Conservation (phyloP, 2,888 invertebrate genomes). For the Liopterus haemorrhoidalis region DNA sequence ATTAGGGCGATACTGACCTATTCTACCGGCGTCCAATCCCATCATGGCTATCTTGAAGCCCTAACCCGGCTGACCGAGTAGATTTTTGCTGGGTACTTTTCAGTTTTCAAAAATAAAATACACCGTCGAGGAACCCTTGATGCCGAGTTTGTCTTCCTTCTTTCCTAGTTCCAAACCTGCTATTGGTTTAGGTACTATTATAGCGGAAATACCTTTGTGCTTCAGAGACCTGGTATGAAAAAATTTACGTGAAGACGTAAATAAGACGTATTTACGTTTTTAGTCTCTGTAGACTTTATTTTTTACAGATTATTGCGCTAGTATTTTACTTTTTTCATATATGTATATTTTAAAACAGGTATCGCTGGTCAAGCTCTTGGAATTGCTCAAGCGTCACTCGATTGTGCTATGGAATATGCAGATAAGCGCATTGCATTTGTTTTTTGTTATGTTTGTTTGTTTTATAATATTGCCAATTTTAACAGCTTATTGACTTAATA, state of each 20-base stretch:
- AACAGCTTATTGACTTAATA: too few relatives aligned
- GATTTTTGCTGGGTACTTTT: constrained; percentile 68
- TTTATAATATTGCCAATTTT: too few relatives aligned
- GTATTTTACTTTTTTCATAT: too few relatives aligned
- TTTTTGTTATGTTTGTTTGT: too few relatives aligned
- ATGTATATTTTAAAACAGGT: too few relatives aligned
- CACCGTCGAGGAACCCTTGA: constrained; percentile 80
- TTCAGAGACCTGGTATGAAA: too few relatives aligned
- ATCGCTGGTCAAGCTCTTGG: constrained; percentile 91
- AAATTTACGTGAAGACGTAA: too few relatives aligned
- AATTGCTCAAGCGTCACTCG: constrained; percentile 88
- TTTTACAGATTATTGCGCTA: too few relatives aligned
- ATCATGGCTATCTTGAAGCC: constrained; percentile 98
- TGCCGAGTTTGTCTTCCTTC: constrained; percentile 85
- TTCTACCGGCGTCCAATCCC: constrained; percentile 82
- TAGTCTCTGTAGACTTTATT: too few relatives aligned
- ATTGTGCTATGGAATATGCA: constrained; percentile 87
- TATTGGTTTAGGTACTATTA: constrained; percentile 77
- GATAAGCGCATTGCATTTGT: constrained; percentile 84
- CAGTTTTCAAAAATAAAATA: constrained; percentile 91
- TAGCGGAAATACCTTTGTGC: constrained; percentile 73
- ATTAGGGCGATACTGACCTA: too few relatives aligned
- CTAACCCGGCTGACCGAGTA: constrained; percentile 77
- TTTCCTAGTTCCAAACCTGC: constrained; percentile 81
- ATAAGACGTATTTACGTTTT: too few relatives aligned